Evolutionary conservation across 2,797 vertebrate genomes (phyloP).

Genomic region (Chrysocyon brachyurus): DNA sequence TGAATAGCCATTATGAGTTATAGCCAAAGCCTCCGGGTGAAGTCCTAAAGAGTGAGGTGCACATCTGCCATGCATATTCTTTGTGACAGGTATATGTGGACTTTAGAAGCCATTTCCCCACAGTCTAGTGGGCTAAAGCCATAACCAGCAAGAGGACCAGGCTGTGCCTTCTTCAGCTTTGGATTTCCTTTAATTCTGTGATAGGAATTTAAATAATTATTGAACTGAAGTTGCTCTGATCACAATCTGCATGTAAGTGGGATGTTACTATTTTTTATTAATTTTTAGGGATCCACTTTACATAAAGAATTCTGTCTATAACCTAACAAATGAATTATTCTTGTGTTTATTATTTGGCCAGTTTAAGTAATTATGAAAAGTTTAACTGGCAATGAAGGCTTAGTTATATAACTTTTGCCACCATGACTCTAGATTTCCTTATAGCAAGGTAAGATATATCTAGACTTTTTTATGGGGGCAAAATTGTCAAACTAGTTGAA

Average conservation of each 20-base stretch:
- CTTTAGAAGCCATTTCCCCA: slow-evolving; percentile 18
- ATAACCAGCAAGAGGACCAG: slow-evolving; percentile 1
- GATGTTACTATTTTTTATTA: slow-evolving; percentile 38
- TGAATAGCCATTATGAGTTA: background rate
- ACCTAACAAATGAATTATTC: slow-evolving; percentile 39
- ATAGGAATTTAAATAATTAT: slow-evolving; percentile 8
- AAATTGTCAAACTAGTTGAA: slow-evolving; percentile 43
- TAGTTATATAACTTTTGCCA: background rate
- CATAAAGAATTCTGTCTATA: slow-evolving; percentile 31
- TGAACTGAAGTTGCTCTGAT: slow-evolving; percentile 30
- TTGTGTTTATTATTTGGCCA: background rate
- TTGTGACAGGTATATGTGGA: background rate
- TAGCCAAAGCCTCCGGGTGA: background rate
- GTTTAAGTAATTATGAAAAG: slow-evolving; percentile 43
- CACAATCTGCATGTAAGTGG: slow-evolving; percentile 26
- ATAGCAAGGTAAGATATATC: background rate
- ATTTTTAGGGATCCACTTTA: slow-evolving; percentile 27
- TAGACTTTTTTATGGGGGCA: background rate
- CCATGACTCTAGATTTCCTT: slow-evolving; percentile 47
- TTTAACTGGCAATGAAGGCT: background rate
- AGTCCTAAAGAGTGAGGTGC: background rate
- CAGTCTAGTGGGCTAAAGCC: slow-evolving; percentile 32
- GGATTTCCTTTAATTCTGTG: slow-evolving; percentile 28
- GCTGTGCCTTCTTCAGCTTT: slow-evolving; percentile 43
- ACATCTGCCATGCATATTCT: background rate